phyloP scores from a whole-genome alignment of 2,888 invertebrate species.

The Steromphala cineraria region DNA sequence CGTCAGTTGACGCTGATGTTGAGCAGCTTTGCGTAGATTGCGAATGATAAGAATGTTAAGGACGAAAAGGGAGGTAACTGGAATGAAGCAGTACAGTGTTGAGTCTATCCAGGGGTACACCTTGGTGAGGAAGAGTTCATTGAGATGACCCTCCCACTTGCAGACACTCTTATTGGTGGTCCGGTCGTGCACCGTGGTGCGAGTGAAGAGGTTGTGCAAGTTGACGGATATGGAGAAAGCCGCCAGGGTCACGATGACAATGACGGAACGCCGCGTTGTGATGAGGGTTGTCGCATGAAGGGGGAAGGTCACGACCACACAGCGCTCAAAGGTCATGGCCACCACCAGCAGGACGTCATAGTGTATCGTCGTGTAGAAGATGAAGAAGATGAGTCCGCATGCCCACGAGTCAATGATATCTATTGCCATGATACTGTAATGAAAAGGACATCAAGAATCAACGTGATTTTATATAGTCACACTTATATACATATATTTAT shows the following conservation, averaged over 20 bases:
- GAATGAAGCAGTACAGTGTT: slow-evolving; percentile 37
- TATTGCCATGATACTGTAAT: too few species aligned
- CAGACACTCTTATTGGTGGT: background rate
- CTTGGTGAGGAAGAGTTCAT: slow-evolving; percentile 26
- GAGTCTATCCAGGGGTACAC: slow-evolving; percentile 40
- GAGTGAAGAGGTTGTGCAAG: slow-evolving; percentile 31
- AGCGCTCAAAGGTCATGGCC: slow-evolving; percentile 38
- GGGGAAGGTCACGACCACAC: slow-evolving; percentile 33
- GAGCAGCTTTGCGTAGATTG: slow-evolving; percentile 13
- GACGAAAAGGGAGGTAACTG: slow-evolving; percentile 27
- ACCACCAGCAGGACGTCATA: slow-evolving; percentile 31
- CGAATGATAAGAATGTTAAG: slow-evolving; percentile 34
- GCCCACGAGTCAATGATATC: background rate
- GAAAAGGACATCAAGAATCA: too few species aligned
- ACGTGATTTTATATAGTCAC: too few species aligned
- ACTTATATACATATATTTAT: too few species aligned
- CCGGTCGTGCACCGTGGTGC: background rate
- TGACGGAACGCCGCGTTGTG: slow-evolving; percentile 19
- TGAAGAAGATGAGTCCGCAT: slow-evolving; percentile 29
- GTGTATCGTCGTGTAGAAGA: slow-evolving; percentile 37
- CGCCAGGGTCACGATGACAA: background rate
- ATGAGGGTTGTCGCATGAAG: slow-evolving; percentile 18
- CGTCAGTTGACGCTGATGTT: slow-evolving; percentile 24
- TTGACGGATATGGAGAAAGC: slow-evolving; percentile 25
- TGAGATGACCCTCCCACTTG: slow-evolving; percentile 7